Conservation (phyloP, 2,113 vertebrate species). For the Peucedramus taeniatus region DNA sequence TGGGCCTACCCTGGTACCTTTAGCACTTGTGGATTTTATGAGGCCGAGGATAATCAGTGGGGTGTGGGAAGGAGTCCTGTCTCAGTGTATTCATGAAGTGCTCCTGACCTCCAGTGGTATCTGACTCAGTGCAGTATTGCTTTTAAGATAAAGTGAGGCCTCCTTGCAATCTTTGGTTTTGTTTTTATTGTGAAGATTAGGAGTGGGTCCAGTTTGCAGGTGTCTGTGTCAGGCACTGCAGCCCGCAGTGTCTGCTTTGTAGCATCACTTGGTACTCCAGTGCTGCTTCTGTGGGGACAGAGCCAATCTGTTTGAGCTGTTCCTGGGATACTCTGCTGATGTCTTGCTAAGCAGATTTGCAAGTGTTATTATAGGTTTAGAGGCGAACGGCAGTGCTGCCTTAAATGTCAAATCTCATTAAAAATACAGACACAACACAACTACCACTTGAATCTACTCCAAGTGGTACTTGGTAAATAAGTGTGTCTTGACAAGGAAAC, state of each 20-base stretch:
- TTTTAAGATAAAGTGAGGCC: background rate
- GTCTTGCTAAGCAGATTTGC: conserved; percentile 9
- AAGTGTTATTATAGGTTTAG: background rate
- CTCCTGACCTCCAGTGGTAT: conserved; percentile 51
- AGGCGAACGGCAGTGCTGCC: conserved; percentile 12
- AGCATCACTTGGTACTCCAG: background rate
- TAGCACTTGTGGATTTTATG: background rate
- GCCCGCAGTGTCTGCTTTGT: background rate
- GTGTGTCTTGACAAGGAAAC: background rate
- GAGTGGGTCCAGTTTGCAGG: background rate
- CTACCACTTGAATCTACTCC: background rate
- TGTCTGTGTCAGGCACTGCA: background rate
- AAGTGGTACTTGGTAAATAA: background rate
- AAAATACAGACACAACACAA: background rate
- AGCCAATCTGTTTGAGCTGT: background rate
- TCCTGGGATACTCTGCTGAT: background rate
- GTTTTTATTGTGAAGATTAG: background rate
- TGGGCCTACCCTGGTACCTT: background rate
- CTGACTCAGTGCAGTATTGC: background rate
- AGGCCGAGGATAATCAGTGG: background rate
- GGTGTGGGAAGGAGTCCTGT: background rate
- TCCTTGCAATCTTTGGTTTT: background rate
- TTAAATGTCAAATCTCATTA: conserved; percentile 1
- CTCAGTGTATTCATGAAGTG: background rate
- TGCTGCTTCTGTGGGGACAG: background rate